Percentiles rank a stretch among this genome's conserved stretches.
These are phyloP conservation scores for Sterrhoptilus dennistouni DNA, from an alignment of 2,113 vertebrate genomes.

Conservation along the genomic window DNA sequence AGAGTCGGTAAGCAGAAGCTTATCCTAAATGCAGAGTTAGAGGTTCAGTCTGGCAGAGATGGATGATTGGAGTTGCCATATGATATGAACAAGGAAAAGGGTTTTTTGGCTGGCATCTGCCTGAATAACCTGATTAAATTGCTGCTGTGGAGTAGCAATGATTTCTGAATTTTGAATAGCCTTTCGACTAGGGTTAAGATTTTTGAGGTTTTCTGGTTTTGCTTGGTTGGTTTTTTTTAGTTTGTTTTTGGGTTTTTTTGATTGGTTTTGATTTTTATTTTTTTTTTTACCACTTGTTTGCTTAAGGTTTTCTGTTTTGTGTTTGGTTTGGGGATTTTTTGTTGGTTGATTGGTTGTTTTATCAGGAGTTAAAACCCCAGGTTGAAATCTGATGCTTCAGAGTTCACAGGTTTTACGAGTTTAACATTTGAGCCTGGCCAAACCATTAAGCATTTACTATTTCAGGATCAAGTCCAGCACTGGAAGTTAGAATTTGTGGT, in stretches of 20 bases:
- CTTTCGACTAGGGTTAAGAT: not conserved
- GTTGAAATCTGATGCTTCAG: not conserved
- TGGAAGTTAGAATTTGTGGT: not conserved
- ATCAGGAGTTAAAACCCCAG: not conserved
- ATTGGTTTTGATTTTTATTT: too few species aligned
- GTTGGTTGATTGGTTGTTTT: not conserved
- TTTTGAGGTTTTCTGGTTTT: not conserved
- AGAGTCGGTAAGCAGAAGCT: not conserved
- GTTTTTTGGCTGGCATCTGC: fast-evolving
- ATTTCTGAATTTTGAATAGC: not conserved
- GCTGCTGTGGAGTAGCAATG: not conserved
- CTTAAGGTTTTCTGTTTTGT: not conserved
- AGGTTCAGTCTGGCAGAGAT: not conserved
- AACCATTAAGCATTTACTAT: not conserved
- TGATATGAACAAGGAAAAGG: not conserved
- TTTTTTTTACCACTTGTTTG: not conserved
- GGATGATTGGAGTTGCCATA: not conserved
- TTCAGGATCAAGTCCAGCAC: not conserved
- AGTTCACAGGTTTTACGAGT: not conserved
- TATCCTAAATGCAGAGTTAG: not conserved
- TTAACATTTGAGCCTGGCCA: not conserved
- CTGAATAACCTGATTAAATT: not conserved
- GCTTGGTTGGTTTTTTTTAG: too few species aligned
- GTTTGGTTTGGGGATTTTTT: not conserved
- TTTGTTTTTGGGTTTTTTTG: not conserved